Percentiles rank a stretch among this genome's conserved stretches.
phyloP scores from a whole-genome alignment of 35 echinoderm and acorn worm genomes.

The Lytechinus pictus region DNA sequence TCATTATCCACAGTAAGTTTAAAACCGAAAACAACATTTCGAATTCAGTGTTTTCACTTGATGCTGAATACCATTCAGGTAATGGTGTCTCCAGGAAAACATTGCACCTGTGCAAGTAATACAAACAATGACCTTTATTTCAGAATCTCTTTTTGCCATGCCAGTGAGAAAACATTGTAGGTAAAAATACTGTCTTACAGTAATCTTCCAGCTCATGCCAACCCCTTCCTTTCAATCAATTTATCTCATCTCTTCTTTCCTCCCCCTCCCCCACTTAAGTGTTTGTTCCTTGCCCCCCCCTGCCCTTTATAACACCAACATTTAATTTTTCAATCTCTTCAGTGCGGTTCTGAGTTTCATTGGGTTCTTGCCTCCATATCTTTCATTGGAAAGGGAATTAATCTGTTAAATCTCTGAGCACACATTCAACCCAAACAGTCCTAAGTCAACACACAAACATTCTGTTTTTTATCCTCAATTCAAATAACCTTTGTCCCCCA shows the following conservation, averaged over 20 bases:
- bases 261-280: background rate
- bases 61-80: too few species aligned
- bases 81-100: too few species aligned
- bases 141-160: too few species aligned
- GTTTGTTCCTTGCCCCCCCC: background rate
- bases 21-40: too few species aligned
- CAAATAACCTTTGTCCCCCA: constrained; percentile 40
- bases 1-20: too few species aligned
- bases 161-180: too few species aligned
- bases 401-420: constrained; percentile 38
- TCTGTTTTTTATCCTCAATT: constrained; percentile 3
- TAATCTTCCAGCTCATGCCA: too few species aligned
- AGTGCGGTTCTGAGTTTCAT: background rate
- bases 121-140: too few species aligned
- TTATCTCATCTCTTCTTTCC: background rate
- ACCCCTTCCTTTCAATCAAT: too few species aligned
- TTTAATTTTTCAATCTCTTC: background rate
- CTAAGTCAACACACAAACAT: constrained; percentile 20
- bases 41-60: too few species aligned
- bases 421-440: background rate
- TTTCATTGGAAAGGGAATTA: constrained; percentile 33
- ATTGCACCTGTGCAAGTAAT: too few species aligned
- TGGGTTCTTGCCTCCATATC: background rate
- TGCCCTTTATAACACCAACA: background rate
- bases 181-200: too few species aligned